Percentiles rank a stretch among this genome's conserved stretches.
These are phyloP conservation scores for Tridacna gigas DNA, from an alignment of 2,888 invertebrate genomes.

Conservation along the genomic window DNA sequence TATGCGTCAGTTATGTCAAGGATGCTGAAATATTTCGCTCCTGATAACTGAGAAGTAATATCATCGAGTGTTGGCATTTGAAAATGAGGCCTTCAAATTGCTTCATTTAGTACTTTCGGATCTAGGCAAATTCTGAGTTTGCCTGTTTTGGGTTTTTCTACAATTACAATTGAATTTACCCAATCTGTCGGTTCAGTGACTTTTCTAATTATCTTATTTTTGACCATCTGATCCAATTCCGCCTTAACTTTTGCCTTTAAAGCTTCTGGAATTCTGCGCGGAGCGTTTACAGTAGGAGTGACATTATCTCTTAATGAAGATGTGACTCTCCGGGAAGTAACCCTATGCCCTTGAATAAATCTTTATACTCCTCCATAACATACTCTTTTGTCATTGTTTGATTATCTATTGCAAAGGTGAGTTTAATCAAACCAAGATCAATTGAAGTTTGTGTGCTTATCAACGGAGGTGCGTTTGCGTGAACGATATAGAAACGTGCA, in stretches of 20 bases:
- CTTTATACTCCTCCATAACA: too few species aligned
- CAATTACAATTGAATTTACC: slow-evolving; percentile 39
- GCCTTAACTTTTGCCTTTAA: slow-evolving; percentile 26
- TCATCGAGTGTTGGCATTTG: too few species aligned
- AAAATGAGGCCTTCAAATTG: slow-evolving; percentile 48
- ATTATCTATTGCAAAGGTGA: too few species aligned
- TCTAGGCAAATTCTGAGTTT: slow-evolving; percentile 57
- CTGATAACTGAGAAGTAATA: too few species aligned
- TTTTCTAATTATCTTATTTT: slow-evolving; percentile 30
- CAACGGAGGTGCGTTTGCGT: too few species aligned
- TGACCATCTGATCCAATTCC: slow-evolving; percentile 41
- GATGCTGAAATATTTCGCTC: too few species aligned
- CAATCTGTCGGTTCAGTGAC: too few species aligned
- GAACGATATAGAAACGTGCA: too few species aligned
- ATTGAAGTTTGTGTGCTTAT: too few species aligned
- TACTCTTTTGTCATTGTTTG: too few species aligned
- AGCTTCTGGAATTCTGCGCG: slow-evolving; percentile 38
- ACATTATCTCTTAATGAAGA: slow-evolving; percentile 16
- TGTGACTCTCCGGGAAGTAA: slow-evolving; percentile 39
- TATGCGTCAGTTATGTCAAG: too few species aligned
- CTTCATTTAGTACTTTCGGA: slow-evolving; percentile 55
- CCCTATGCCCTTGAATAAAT: slow-evolving; percentile 43
- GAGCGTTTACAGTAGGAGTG: slow-evolving; percentile 37
- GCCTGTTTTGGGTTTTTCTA: slow-evolving; percentile 42
- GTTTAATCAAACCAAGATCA: too few species aligned